Base-by-base conservation (phyloP, 2,888 invertebrate genomes). In the Podotricha telesiphe region DNA sequence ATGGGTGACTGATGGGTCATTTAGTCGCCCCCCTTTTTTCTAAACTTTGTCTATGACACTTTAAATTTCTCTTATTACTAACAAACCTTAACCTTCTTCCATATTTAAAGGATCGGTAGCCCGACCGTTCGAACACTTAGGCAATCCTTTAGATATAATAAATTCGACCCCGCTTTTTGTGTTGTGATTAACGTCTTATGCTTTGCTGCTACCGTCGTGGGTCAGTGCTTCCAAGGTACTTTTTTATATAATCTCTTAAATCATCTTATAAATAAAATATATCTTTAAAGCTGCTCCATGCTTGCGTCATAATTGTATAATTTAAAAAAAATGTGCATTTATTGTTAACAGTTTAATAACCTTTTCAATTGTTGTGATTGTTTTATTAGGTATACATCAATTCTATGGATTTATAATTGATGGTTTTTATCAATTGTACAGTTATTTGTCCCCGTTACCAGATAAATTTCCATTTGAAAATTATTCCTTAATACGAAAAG, bases 211-310 rank as follows among this genome's bases (percentile, higher is more conserved):
- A 87, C 86, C 87, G 87, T 76, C 85, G 85, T 81, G 91, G 91
- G 89, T 81, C 85, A 86, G 86, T 86, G 91, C 91, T 90, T 92
- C 76, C 71, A 88, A 93, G 93, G 93, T 93, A 93, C 81, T 85
- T 76, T 82, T 84, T 80, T 83, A 73, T 82, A 79, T 85, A 85
- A 85, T 84, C 78, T 77, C 68, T 77, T 82, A 85, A 81, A 80
- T 77, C 77, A 69, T 67, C 68, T 71, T 64, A 71, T 17, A 53
- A 53, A 73, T 80, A 80, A 78, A 73, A 67, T 70, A 73, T 66
- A 42, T 63, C 72, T 74, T 28, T 83, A 88, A 91, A 89, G 88
- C 89, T 78, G 71, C 75, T 74, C 66, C 70, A 59, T 75, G 91
- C 91, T 86, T 89, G 59, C 74, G 89, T 89, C 72, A 79, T 87